Conservation (phyloP, 2,797 vertebrate genomes). For the Danio tinwini region DNA sequence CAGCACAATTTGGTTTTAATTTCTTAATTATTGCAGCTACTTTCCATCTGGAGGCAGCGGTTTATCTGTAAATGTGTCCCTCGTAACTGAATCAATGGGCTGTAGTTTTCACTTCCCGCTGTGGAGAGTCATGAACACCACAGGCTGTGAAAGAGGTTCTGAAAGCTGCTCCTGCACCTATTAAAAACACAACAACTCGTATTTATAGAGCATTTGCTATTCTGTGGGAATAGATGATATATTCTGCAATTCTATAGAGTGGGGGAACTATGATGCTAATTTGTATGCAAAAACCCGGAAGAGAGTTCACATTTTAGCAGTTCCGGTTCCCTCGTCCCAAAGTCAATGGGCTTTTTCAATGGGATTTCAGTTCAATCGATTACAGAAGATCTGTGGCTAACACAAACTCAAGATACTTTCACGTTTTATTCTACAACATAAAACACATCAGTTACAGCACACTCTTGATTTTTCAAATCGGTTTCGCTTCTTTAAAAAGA, state of each 20-base stretch:
- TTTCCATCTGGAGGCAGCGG: neutral
- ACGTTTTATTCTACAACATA: too few relatives aligned
- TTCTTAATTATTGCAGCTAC: neutral
- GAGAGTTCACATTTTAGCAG: too few relatives aligned
- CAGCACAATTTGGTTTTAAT: neutral
- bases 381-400: too few relatives aligned
- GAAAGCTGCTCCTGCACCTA: conserved; percentile 15
- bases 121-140: conserved; percentile 19
- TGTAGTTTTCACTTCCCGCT: conserved; percentile 4
- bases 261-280: too few relatives aligned
- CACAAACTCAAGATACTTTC: too few relatives aligned
- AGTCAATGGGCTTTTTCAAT: too few relatives aligned
- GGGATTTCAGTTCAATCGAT: too few relatives aligned
- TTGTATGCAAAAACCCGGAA: too few relatives aligned
- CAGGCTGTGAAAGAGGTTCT: conserved; percentile 30
- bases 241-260: neutral
- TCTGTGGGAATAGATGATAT: conserved; percentile 3
- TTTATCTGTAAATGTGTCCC: conserved; percentile 4
- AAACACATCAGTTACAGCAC: too few relatives aligned
- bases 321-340: too few relatives aligned
- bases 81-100: neutral
- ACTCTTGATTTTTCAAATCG: too few relatives aligned
- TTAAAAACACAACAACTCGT: conserved; percentile 14
- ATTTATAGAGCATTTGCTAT: conserved; percentile 23
- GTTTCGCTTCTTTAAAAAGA: too few relatives aligned